Base-by-base conservation (phyloP, 1,140 invertebrate genomes). In the Camponotus pennsylvanicus region DNA sequence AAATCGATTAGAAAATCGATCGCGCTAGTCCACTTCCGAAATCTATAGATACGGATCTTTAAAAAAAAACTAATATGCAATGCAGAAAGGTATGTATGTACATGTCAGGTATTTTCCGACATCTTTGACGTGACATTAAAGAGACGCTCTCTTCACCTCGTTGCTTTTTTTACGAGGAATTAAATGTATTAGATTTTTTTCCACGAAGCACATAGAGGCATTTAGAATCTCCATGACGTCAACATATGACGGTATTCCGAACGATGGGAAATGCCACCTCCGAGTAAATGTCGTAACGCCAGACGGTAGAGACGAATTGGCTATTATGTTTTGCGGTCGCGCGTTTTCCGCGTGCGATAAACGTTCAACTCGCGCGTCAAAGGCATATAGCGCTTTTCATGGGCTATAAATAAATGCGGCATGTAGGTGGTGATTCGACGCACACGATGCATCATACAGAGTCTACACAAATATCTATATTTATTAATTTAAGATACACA, bases 401-500 rank as follows among this genome's bases (percentile, higher is more conserved):
- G 34, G n/a, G 61, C 42, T 79, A 79, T 79, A 79, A 79, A 79
- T 79, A 79, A 66, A 66, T 63, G 61, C 21, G 21, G 32, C 61
- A 79, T 40, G 76, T 79, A 79, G 76, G 76, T 79, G 42, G 66
- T 45, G 66, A 63, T 67, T 61, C 61, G 13, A 40, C 32, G 49
- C 42, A 40, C 11, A 3, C n/a, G 42, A 52, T 79, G 61, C 76
- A 79, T 15, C 34, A 52, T 55, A 76, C 34, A 9, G 15, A 76
- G 40, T 66, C 42, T 64, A 79, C 61, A 40, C 21, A 37, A 66
- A 32, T 67, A 64, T 40, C 42, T 67, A 76, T 76, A 79, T 79
- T 79, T 79, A 67, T 79, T 79, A 79, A 79, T 79, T 79, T 67
- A 67, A 79, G 32, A 52, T 37, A 32, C 8, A 40, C 55, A 77